Evolutionary conservation across 2,113 vertebrate species (phyloP).

Genomic region (Brachypodius melanocephalos): DNA sequence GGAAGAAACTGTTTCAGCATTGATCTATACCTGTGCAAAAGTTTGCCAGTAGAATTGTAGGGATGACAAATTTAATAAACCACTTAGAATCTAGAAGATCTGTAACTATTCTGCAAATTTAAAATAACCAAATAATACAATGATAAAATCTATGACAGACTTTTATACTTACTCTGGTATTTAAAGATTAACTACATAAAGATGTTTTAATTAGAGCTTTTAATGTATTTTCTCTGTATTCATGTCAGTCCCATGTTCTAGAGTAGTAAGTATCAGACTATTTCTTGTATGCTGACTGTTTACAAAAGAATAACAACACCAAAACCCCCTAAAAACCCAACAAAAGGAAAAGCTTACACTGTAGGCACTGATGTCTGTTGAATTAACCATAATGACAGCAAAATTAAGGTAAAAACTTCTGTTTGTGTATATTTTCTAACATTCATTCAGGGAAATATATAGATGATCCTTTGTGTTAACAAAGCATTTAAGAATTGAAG

Average conservation of each 20-base stretch:
- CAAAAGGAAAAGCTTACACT: background rate
- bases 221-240: background rate
- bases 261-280: accelerated
- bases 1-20: background rate
- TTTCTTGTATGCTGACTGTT: background rate
- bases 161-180: background rate
- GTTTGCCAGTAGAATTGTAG: background rate
- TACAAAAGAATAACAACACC: background rate
- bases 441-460: background rate
- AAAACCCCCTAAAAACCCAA: background rate
- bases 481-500: background rate
- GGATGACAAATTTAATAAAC: background rate
- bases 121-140: background rate
- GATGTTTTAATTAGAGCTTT: background rate
- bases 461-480: background rate
- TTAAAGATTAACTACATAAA: background rate
- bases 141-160: background rate
- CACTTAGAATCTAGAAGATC: background rate
- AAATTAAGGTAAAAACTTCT: background rate
- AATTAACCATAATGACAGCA: background rate
- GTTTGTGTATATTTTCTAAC: background rate
- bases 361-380: background rate
- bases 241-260: background rate
- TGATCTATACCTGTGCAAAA: background rate
- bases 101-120: background rate